Evolutionary conservation across 2,797 vertebrate species (phyloP).

Genomic region (Psittacula derbiana): DNA sequence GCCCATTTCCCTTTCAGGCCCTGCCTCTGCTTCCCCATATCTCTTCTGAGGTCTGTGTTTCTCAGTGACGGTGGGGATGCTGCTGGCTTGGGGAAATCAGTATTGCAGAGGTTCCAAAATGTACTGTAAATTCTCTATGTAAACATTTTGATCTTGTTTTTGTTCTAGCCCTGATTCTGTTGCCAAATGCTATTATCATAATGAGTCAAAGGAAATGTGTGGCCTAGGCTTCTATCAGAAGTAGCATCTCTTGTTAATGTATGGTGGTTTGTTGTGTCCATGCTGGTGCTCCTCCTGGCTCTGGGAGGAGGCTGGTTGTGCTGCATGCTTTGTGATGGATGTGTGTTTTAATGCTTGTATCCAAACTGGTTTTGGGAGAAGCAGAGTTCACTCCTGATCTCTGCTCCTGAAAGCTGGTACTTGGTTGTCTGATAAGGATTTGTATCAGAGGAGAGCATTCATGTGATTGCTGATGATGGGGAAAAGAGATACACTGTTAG

Average conservation of each 20-base stretch:
- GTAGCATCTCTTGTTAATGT: neutral
- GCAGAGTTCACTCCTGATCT: neutral
- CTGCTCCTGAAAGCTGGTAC: neutral
- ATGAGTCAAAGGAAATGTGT: neutral
- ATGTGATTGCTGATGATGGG: neutral
- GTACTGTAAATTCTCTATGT: neutral
- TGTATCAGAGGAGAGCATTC: neutral
- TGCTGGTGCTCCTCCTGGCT: neutral
- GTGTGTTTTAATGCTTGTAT: neutral
- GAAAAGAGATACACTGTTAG: neutral
- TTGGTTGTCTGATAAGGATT: neutral
- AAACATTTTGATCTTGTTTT: slow-evolving; percentile 30
- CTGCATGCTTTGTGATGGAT: neutral
- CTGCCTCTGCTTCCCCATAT: neutral
- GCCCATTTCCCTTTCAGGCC: neutral
- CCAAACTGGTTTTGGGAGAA: neutral
- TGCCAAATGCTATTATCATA: neutral
- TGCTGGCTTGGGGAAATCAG: neutral
- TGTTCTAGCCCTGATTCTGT: neutral
- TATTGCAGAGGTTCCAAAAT: neutral
- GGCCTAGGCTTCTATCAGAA: slow-evolving; percentile 3
- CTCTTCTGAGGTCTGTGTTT: neutral
- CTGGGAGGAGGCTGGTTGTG: neutral
- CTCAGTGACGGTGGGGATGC: accelerated
- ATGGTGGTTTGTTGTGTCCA: accelerated